A percentile compares a stretch with the other conserved stretches of the same genome.
Conservation (phyloP, 2,888 invertebrate species). For the Morpho achilles region DNA sequence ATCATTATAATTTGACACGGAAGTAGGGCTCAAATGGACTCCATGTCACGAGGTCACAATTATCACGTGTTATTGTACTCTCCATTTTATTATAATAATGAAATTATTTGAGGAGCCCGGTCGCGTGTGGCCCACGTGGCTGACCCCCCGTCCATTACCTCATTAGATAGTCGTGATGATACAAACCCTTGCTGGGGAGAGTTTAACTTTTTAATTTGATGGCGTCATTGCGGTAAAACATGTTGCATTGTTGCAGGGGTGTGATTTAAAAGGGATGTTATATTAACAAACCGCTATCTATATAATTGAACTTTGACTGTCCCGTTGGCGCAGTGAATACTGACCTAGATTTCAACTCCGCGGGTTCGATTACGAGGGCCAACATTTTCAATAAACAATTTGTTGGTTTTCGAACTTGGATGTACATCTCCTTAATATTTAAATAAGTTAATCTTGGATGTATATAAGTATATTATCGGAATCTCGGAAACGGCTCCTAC, state of each 20-base stretch:
- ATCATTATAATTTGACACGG: conserved; percentile 21
- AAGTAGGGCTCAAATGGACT: conserved; percentile 22
- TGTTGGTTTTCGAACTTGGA: too few relatives aligned
- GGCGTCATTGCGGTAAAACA: conserved; percentile 43
- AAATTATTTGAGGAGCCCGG: conserved; percentile 59
- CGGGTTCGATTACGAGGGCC: too few relatives aligned
- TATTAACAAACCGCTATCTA: neutral
- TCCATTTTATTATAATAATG: conserved; percentile 73
- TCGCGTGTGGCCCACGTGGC: conserved; percentile 53
- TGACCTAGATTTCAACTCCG: too few relatives aligned
- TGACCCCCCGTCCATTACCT: conserved; percentile 58
- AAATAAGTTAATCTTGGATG: too few relatives aligned
- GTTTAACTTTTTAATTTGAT: conserved; percentile 71
- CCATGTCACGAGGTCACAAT: conserved; percentile 42
- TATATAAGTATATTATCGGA: too few relatives aligned
- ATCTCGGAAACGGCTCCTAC: too few relatives aligned
- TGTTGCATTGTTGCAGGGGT: conserved; percentile 48
- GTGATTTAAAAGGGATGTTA: conserved; percentile 46
- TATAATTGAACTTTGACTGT: neutral
- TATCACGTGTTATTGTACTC: conserved; percentile 64
- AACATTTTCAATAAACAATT: too few relatives aligned
- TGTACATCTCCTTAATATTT: too few relatives aligned
- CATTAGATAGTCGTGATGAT: conserved; percentile 63
- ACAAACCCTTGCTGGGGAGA: conserved; percentile 45
- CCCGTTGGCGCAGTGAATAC: too few relatives aligned